Base-by-base conservation (phyloP, 1,140 invertebrate species). In the Cotesia glomerata region DNA sequence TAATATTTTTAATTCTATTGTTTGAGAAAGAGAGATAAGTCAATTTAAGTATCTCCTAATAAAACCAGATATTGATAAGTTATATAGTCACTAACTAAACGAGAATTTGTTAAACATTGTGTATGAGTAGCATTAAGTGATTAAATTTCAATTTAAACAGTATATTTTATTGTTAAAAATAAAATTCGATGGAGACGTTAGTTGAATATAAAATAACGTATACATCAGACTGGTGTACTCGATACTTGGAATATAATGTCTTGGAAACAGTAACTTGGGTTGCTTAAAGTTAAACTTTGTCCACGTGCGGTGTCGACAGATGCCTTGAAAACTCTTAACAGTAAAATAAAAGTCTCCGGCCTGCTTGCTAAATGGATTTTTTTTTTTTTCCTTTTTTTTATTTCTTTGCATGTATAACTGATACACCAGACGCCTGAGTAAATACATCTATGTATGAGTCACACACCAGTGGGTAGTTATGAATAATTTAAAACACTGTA, bases 391-490 rank as follows among this genome's bases (percentile, higher is more conserved):
- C 7, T 49, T 65, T 65, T 65, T 65, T 65, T 18, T 51, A 51
- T 66, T 26, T 18, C 4, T 54, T 18, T 54, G 26, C 26, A 26
- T 26, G 26, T 26, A 26, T 26, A 18, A 14, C 34, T 32, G 9
- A n/a, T 54, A 11, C 5, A 34, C 65, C 65, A 67, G 65, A 67
- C 65, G 65, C 49, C 39, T 45, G 56, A 59, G 67, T 69, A 69
- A 69, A 69, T 69, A 54, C 59, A 69, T 26, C 26, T 69, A 54
- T 54, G 45, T 69, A 34, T 68, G 67, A 69, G 26, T 69, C 67
- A 69, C 54, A 35, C 34, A 26, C 26, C n/a, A 36, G 58, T 64
- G 62, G 34, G 26, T n/a, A 52, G 65, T n/a, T 16, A 9, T 49
- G 39, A 18, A 26, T 26, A 13, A 62, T 11, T 26, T 62, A 35